These are phyloP conservation scores for Sitta europaea DNA, from an alignment of 2,113 vertebrate species.

Conservation along the genomic window DNA sequence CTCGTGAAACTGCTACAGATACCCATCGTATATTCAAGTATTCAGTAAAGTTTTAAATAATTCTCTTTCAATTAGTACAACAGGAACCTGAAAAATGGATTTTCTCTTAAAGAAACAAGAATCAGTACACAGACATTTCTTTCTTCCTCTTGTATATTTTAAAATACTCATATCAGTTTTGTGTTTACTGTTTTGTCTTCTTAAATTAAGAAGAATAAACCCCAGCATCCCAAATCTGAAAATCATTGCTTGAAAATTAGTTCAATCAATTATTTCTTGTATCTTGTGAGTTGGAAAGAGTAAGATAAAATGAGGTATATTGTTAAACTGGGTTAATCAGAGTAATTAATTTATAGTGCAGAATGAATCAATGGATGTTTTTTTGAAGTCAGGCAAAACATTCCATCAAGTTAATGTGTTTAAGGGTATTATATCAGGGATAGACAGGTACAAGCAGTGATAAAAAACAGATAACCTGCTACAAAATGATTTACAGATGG, in stretches of 20 bases:
- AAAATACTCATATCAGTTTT: slow-evolving; percentile 37
- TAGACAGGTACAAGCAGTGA: slow-evolving; percentile 76
- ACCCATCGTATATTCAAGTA: slow-evolving; percentile 68
- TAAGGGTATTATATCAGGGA: slow-evolving; percentile 73
- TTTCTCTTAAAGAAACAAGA: slow-evolving; percentile 69
- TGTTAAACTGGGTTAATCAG: slow-evolving; percentile 41
- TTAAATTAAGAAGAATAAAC: slow-evolving; percentile 20
- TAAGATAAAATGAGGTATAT: slow-evolving; percentile 11
- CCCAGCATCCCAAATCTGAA: not conserved
- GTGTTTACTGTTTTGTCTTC: slow-evolving; percentile 36
- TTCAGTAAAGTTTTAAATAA: slow-evolving; percentile 76
- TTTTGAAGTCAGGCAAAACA: slow-evolving; percentile 73
- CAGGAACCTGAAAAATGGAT: slow-evolving; percentile 66
- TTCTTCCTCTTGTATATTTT: slow-evolving; percentile 50
- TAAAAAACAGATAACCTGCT: slow-evolving; percentile 75
- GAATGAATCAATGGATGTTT: slow-evolving; percentile 56
- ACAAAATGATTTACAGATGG: slow-evolving; percentile 74
- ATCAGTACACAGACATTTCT: slow-evolving; percentile 44
- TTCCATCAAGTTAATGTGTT: slow-evolving; percentile 73
- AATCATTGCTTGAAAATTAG: slow-evolving; percentile 14
- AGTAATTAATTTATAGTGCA: slow-evolving; percentile 31
- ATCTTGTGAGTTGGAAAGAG: not conserved
- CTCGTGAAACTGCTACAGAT: slow-evolving; percentile 53
- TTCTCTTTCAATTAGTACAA: slow-evolving; percentile 74
- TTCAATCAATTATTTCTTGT: slow-evolving; percentile 1